Evolutionary conservation across 2,888 invertebrate genomes (phyloP), one percentile per base, ranked within the genome.

Genomic region (Biston betularia): DNA sequence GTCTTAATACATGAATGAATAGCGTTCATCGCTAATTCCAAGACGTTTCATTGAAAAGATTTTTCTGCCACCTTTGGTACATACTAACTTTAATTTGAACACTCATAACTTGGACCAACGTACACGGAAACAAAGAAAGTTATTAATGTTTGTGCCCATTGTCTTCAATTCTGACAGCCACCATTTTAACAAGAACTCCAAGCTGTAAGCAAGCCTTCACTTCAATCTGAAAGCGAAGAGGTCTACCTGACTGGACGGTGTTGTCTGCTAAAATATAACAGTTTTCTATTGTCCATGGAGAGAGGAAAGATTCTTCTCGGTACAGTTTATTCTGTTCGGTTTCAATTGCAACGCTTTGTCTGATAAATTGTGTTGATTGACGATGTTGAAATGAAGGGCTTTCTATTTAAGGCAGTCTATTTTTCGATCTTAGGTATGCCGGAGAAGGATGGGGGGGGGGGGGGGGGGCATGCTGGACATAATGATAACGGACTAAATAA

Each of bases 141-240:
- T 92, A 92, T 92, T 92, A 92, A 92, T 90, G 90, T 89, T 90
- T 88, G 84, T 83, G 76, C 78, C 84, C 81, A 90, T 92, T 92
- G 92, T 92, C 86, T 90, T 83, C 81, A 80, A 84, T 82, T 80
- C 85, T 86, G 85, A 86, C 84, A 80, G 71, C 71, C 70, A 70
- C 89, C 89, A 82, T 70, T 64, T 11, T 77, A 80, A 58, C 75
- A 68, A 75, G 85, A 81, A 74, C 82, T 79, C 71, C 72, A 66
- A 46, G 72, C 63, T 68, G 75, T 77, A 77, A 77, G 75, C 74
- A 53, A 57, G 48, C 14, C 61, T 49, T 56, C 59, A 71, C 72
- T 70, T 49, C 45, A 50, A 55, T n/a, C 71, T 70, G 75, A 72
- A 77, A 76, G 70, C 70, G 66, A 60, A 57, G 71, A 67, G 85